Percentiles rank a stretch among this genome's conserved stretches.
These are phyloP conservation scores for Pteruthius melanotis DNA, from an alignment of 2,113 vertebrate genomes.

Conservation along the genomic window DNA sequence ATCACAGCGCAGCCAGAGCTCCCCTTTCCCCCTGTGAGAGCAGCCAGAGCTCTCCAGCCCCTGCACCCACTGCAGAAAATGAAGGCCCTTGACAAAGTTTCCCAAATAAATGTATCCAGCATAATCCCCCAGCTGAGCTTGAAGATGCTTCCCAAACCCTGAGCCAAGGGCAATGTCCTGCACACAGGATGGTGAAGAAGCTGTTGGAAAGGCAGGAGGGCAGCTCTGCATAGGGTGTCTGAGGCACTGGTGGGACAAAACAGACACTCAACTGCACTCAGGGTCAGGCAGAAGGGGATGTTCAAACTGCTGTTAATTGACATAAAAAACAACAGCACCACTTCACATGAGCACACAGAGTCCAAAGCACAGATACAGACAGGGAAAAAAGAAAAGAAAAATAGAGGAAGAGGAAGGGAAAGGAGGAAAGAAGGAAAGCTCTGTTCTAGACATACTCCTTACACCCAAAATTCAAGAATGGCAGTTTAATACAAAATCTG, in stretches of 20 bases:
- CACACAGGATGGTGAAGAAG: not conserved
- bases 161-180: not conserved
- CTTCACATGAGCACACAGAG: not conserved
- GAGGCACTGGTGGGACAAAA: not conserved
- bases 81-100: not conserved
- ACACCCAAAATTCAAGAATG: not conserved
- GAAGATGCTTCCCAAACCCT: not conserved
- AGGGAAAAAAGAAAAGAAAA: not conserved
- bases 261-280: not conserved
- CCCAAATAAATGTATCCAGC: not conserved
- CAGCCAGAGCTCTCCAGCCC: not conserved
- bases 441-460: not conserved
- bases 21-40: not conserved
- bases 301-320: not conserved
- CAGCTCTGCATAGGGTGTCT: not conserved
- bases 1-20: not conserved
- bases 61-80: not conserved
- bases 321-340: not conserved
- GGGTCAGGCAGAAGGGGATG: not conserved
- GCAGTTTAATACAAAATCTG: not conserved
- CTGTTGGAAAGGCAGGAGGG: not conserved
- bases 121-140: not conserved
- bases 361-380: not conserved
- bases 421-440: not conserved
- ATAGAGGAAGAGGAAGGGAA: accelerated